Conservation (phyloP, 1,140 invertebrate genomes). For the Pectinophora gossypiella region DNA sequence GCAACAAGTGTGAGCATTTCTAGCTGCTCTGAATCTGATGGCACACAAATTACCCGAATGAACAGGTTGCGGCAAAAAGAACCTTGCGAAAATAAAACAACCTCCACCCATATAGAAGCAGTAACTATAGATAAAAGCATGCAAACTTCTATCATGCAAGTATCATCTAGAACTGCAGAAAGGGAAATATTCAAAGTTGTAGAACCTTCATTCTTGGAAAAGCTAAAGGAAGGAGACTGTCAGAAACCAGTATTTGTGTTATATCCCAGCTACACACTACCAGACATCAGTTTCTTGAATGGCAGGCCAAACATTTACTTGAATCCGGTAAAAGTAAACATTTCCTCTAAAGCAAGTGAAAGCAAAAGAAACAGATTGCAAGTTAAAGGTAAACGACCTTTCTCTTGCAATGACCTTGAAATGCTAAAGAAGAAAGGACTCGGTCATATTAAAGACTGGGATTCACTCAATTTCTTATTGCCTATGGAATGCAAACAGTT, state of each 20-base stretch:
- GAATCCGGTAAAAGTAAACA: constrained; percentile 66
- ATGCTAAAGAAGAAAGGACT: constrained; percentile 86
- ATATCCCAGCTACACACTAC: constrained; percentile 94
- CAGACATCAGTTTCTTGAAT: constrained; percentile 90
- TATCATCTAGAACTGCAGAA: constrained; percentile 52
- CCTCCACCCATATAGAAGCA: constrained; percentile 76
- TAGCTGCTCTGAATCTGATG: constrained; percentile 74
- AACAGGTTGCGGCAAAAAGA: constrained; percentile 57
- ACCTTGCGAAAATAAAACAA: constrained; percentile 61
- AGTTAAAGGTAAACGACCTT: constrained; percentile 79
- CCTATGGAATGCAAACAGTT: constrained; percentile 87
- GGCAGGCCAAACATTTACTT: constrained; percentile 77
- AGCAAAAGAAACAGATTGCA: constrained; percentile 50
- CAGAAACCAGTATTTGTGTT: constrained; percentile 90
- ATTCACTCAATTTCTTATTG: constrained; percentile 90
- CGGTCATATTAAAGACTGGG: constrained; percentile 92
- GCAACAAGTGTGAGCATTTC: constrained; percentile 72
- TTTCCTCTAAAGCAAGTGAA: constrained; percentile 53
- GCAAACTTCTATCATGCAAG: constrained; percentile 78
- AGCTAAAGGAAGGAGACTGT: constrained; percentile 78
- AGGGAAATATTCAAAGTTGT: constrained; percentile 75
- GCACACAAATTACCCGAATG: constrained; percentile 70
- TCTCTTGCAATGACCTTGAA: constrained; percentile 90
- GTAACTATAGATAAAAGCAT: constrained; percentile 83
- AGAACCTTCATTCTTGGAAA: constrained; percentile 80